phyloP scores from a whole-genome alignment of 2,888 invertebrate species.

The Vesta saturnalis region DNA sequence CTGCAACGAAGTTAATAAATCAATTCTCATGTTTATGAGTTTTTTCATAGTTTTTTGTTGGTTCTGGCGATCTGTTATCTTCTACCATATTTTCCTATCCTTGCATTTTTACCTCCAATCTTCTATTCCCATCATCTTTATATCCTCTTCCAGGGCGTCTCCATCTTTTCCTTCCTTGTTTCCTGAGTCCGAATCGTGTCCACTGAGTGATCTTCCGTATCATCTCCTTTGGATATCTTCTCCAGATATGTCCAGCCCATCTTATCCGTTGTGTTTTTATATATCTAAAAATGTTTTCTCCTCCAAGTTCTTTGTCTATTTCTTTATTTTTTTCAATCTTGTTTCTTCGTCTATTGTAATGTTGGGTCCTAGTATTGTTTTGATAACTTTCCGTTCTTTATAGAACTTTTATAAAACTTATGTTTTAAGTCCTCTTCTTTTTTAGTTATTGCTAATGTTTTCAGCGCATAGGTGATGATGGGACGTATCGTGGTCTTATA shows the following conservation, averaged over 20 bases:
- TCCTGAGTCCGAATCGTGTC: background rate
- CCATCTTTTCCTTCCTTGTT: slow-evolving; percentile 9
- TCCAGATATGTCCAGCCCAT: background rate
- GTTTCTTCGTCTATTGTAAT: background rate
- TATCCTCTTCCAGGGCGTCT: slow-evolving; percentile 8
- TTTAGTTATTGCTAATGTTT: background rate
- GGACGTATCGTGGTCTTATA: no score
- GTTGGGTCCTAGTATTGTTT: background rate
- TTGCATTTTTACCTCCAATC: no score
- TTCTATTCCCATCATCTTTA: slow-evolving; percentile 7
- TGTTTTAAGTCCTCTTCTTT: background rate
- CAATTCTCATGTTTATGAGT: no score
- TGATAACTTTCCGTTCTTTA: background rate
- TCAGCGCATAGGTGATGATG: background rate
- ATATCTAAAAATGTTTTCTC: background rate
- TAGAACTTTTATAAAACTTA: no score
- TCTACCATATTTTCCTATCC: no score
- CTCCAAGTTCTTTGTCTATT: background rate
- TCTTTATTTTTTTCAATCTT: background rate
- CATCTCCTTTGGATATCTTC: background rate
- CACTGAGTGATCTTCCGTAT: background rate
- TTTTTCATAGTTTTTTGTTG: no score
- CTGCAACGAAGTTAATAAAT: no score
- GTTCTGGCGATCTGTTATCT: no score
- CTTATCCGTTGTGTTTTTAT: background rate